These are phyloP conservation scores for Drosophila cardini DNA, from an alignment of 1,140 invertebrate species.

Conservation along the genomic window DNA sequence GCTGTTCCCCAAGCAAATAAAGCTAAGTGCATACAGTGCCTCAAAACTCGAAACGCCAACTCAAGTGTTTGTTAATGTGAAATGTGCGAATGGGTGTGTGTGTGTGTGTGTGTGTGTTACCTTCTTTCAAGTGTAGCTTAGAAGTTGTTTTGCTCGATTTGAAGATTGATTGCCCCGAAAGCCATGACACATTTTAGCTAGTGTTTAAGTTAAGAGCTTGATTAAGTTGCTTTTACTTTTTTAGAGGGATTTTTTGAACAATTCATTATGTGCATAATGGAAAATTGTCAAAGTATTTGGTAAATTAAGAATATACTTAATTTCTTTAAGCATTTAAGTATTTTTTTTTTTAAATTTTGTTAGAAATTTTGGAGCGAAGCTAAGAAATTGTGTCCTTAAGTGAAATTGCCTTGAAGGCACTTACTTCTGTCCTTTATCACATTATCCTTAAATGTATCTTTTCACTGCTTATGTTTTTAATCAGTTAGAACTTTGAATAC, in stretches of 20 bases:
- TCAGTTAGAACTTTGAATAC: too few species aligned
- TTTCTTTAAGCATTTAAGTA: too few species aligned
- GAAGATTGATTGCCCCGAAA: conserved; percentile 41
- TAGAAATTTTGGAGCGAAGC: too few species aligned
- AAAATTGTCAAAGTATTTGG: too few species aligned
- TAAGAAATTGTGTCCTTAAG: too few species aligned
- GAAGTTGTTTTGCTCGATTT: conserved; percentile 36
- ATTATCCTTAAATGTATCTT: too few species aligned
- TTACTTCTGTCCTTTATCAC: too few species aligned
- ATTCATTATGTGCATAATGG: too few species aligned
- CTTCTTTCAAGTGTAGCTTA: background rate
- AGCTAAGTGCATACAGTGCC: conserved; percentile 65
- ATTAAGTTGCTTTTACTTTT: background rate
- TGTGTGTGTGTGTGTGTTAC: conserved; percentile 13
- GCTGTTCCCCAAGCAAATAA: conserved; percentile 75
- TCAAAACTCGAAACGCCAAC: conserved; percentile 35
- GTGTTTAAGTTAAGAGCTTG: conserved; percentile 10
- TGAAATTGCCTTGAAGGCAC: too few species aligned
- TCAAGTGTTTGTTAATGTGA: conserved; percentile 69
- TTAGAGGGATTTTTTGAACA: background rate
- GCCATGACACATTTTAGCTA: conserved; percentile 24
- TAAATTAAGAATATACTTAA: too few species aligned
- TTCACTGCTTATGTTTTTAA: too few species aligned
- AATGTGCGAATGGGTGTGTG: conserved; percentile 24
- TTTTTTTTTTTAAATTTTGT: too few species aligned